Percentiles rank a stretch among this genome's conserved stretches.
These are phyloP conservation scores for Endomychus coccineus DNA, from an alignment of 2,888 invertebrate genomes.

Conservation along the genomic window DNA sequence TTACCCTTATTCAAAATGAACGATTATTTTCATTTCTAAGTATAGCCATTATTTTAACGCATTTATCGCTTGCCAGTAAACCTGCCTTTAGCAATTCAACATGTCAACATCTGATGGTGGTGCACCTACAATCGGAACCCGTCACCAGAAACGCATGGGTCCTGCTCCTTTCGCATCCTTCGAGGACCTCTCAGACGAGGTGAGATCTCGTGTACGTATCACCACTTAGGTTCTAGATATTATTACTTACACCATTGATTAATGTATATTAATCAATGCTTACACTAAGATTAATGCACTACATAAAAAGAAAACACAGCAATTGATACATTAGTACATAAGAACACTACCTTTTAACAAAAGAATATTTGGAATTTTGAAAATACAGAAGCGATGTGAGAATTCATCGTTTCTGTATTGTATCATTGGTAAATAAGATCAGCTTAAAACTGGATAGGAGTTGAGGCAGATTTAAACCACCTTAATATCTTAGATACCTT, in stretches of 20 bases:
- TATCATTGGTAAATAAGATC: too few species aligned
- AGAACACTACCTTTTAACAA: too few species aligned
- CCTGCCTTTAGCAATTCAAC: constrained; percentile 29
- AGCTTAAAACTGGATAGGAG: too few species aligned
- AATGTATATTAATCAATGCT: too few species aligned
- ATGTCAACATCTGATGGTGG: constrained; percentile 37
- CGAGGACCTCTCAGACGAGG: constrained; percentile 82
- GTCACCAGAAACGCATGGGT: constrained; percentile 70
- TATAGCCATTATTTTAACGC: constrained; percentile 16
- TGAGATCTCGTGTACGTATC: constrained; percentile 58
- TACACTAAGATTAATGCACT: too few species aligned
- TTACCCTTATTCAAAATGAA: not conserved
- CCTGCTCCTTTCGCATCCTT: constrained; percentile 92
- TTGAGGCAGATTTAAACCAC: too few species aligned
- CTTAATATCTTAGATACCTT: too few species aligned
- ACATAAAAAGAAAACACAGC: too few species aligned
- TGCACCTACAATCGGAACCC: constrained; percentile 25
- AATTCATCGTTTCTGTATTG: too few species aligned
- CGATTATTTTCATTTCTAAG: not conserved
- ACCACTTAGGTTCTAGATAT: constrained; percentile 24
- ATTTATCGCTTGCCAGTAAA: constrained; percentile 31
- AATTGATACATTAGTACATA: too few species aligned
- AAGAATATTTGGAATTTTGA: too few species aligned
- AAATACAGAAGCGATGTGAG: too few species aligned
- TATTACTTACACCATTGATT: not conserved